These are phyloP conservation scores for Tortrix viridana DNA, from an alignment of 2,888 invertebrate species.

Conservation along the genomic window DNA sequence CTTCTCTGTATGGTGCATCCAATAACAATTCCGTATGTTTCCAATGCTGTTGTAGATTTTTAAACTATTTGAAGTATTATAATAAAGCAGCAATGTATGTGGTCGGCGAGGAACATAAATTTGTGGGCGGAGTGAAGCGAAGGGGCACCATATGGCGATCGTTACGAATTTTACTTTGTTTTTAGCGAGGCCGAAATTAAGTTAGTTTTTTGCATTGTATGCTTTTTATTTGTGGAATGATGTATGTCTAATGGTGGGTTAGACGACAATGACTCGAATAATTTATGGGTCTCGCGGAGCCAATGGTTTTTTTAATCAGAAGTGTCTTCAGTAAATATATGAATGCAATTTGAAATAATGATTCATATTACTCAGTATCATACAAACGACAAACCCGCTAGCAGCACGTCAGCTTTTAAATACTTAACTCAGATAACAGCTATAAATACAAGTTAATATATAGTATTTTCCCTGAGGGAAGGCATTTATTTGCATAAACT, in stretches of 20 bases:
- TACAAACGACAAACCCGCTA: no score
- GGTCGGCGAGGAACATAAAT: constrained; percentile 62
- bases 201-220: constrained; percentile 61
- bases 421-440: background rate
- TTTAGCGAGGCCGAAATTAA: constrained; percentile 67
- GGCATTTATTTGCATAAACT: constrained; percentile 29
- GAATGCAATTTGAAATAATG: constrained; percentile 5
- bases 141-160: constrained; percentile 76
- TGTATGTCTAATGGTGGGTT: constrained; percentile 55
- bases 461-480: constrained; percentile 7
- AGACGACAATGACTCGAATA: constrained; percentile 51
- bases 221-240: constrained; percentile 50
- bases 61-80: constrained; percentile 8
- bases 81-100: constrained; percentile 18
- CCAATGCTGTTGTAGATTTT: constrained; percentile 56
- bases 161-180: constrained; percentile 75
- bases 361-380: no score
- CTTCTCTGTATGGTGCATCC: constrained; percentile 59
- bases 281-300: constrained; percentile 38
- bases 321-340: constrained; percentile 8
- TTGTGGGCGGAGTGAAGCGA: constrained; percentile 61
- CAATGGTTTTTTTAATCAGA: constrained; percentile 35
- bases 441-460: constrained; percentile 9
- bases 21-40: constrained; percentile 56
- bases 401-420: background rate